Base-by-base conservation (phyloP, 2,797 vertebrate species). In the Semotilus atromaculatus region DNA sequence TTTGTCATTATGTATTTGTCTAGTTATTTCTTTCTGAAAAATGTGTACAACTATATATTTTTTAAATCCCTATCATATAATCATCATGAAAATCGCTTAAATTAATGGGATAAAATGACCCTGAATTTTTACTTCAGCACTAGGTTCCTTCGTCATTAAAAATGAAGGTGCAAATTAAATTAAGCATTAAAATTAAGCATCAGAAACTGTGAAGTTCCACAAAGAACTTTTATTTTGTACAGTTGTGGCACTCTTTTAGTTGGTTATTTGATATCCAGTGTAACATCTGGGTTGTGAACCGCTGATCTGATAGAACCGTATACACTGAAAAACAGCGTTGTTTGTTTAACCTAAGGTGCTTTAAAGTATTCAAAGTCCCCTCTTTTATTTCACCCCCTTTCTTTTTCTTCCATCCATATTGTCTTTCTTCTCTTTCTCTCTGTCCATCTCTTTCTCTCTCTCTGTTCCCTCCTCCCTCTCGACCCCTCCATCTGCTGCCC, bases 401-500 rank as follows among this genome's bases (percentile, higher is more conserved):
- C 83, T 86, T 77, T 75, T 83, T 67, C 81, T 71, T 88, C 93
- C 90, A 40, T 91, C 91, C 93, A 91, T 93, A 91, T 40, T 36
- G 45, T 66, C 75, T 34, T 16, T 93, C 94, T 78, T 62, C 91
- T 91, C 92, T 91, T 93, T 92, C 43, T 36, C 75, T 67, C 75
- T 8, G 6, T 93, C 93, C 93, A 93, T 94, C 93, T 94, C 93
- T 93, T 92, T 89, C 88, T 89, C 90, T 91, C 91, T 78, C 60
- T 68, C 81, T 70, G 90, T 92, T 89, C 87, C 93, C 90, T 91
- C 90, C 93, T 91, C 93, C 92, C 4, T 7, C 81, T 74, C 68
- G 7, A 5, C 84, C 91, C 90, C 88, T 93, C 94, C 94, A 93
- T 94, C 94, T 94, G 93, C 93, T 94, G 92, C 89, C 88, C 88